phyloP scores from a whole-genome alignment of 2,113 vertebrate genomes.

The Sebastes fasciatus region DNA sequence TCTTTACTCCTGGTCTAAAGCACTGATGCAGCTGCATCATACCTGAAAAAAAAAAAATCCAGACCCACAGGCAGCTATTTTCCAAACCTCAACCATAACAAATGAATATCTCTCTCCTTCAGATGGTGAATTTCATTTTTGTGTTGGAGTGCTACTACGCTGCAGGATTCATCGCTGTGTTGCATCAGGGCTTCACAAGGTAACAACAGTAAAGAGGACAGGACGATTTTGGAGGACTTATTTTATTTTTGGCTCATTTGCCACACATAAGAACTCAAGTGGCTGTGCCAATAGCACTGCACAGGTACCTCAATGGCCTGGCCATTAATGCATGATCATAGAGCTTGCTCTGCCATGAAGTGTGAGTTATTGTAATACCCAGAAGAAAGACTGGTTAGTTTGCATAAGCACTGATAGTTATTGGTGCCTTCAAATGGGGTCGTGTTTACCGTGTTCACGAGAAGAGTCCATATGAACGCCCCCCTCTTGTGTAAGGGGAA shows the following conservation, averaged over 20 bases:
- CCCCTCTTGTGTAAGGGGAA: no score
- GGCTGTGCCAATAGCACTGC: conserved; percentile 49
- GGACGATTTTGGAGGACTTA: conserved; percentile 51
- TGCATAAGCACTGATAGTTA: no score
- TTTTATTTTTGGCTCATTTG: conserved; percentile 69
- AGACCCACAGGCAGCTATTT: background rate
- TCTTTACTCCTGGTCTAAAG: background rate
- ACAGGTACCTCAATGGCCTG: conserved; percentile 50
- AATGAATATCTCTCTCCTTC: background rate
- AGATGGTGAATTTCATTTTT: conserved; percentile 3
- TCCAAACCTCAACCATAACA: background rate
- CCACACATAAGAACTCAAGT: conserved; percentile 48
- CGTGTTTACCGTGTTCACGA: no score
- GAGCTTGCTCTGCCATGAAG: conserved; percentile 21
- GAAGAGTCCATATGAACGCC: no score
- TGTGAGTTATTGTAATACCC: conserved; percentile 1
- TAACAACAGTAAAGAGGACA: conserved; percentile 57
- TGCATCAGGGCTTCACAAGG: conserved; percentile 45
- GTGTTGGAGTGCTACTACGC: background rate
- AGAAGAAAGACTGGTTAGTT: no score
- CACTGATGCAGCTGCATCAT: conserved; percentile 6
- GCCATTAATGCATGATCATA: conserved; percentile 55
- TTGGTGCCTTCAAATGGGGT: no score
- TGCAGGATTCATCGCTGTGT: conserved; percentile 36
- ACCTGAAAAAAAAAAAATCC: background rate